phyloP scores from a whole-genome alignment of 2,797 vertebrate species.

The Cephalopachus bancanus region DNA sequence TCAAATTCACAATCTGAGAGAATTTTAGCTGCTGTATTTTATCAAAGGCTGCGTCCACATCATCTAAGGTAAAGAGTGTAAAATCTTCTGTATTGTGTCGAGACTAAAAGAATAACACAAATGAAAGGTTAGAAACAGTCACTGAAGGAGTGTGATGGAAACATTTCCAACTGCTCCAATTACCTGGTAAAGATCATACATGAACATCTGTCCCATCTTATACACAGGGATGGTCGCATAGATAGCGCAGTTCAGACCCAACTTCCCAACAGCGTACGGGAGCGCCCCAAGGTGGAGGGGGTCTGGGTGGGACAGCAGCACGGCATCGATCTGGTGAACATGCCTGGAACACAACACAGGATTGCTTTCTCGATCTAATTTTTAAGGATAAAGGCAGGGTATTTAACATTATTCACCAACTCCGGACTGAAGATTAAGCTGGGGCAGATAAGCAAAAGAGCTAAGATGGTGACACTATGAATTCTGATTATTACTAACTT shows the following conservation, averaged over 20 bases:
- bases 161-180: not conserved
- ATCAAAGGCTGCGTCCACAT: slow-evolving; percentile 98
- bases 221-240: slow-evolving; percentile 99
- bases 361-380: slow-evolving; percentile 88
- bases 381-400: not conserved
- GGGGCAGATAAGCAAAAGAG: not conserved
- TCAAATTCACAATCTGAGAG: slow-evolving; percentile 99
- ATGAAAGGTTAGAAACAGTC: slow-evolving; percentile 58
- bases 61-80: slow-evolving; percentile 96
- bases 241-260: slow-evolving; percentile 98
- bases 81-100: slow-evolving; percentile 99
- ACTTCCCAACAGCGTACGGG: slow-evolving; percentile 97
- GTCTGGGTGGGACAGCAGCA: slow-evolving; percentile 98
- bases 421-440: not conserved
- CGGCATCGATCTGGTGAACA: slow-evolving; percentile 98
- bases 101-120: slow-evolving; percentile 90
- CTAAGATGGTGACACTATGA: not conserved
- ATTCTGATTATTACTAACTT: not conserved
- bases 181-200: slow-evolving; percentile 99
- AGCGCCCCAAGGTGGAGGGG: slow-evolving; percentile 97
- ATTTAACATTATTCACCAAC: not conserved
- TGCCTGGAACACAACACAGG: slow-evolving; percentile 89
- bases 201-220: slow-evolving; percentile 99
- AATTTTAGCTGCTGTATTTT: slow-evolving; percentile 99
- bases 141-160: not conserved